Evolutionary conservation across 2,888 invertebrate genomes (phyloP), one percentile per base, ranked within the genome.

Genomic region (Eumacrocentrus americanus): DNA sequence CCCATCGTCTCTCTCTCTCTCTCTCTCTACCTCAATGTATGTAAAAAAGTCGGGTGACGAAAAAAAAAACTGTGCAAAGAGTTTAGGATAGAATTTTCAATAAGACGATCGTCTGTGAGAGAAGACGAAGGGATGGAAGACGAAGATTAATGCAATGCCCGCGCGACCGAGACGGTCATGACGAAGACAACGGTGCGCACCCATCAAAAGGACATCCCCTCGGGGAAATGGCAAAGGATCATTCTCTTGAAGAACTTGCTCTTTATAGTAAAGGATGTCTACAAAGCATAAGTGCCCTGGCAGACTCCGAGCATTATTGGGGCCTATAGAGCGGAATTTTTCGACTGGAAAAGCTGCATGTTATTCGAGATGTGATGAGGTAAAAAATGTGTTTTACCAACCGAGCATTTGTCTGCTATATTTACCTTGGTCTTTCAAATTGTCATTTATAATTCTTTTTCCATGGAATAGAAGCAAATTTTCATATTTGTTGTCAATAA

Each of bases 91-190:
- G 75, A 75, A 74, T 75, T 75, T 75, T 75, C 75, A 75, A 75
- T 75, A 75, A 75, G 74, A 72, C 63, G 68, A 67, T 47, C 46
- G 44, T 22, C 35, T 44, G 58, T 23, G 55, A n/a, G 58, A 62
- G 57, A 48, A 20, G 37, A 46, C 37, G 25, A 37, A 35, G 37
- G 38, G 52, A 38, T 40, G 40, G 52, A 29, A 75, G 73, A 72
- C 70, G 73, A 73, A 75, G 75, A 75, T 75, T 75, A 75, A 75
- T 75, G 75, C 74, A 75, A 75, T 72, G 75, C 72, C 73, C 71
- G 68, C 70, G 69, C n/a, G n/a, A n/a, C n/a, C n/a, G 71, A 70
- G 71, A 50, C 20, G 4, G 37, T 50, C 50, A 35, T 69, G 73
- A 74, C 75, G 73, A 75, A n/a, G n/a, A n/a, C 75, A 75, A 73